Evolutionary conservation across 1,140 invertebrate species (phyloP).

Genomic region (Hycleus phaleratus): DNA sequence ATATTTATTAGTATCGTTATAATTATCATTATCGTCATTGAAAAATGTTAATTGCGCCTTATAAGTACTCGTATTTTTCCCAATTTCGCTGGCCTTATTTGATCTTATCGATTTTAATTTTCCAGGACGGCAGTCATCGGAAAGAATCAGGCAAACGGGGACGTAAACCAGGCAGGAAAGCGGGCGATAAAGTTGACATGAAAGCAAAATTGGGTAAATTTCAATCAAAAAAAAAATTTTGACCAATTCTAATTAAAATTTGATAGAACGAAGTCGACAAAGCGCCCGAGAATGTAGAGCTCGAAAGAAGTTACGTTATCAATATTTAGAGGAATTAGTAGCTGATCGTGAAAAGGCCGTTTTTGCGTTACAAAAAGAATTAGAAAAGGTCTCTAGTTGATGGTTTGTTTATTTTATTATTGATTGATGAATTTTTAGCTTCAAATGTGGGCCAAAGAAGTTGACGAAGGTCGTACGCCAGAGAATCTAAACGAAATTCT

Average conservation of each 20-base stretch:
- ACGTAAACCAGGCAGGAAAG: slow-evolving; percentile 79
- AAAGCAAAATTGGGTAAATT: slow-evolving; percentile 80
- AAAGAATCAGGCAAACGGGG: slow-evolving; percentile 79
- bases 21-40: no score
- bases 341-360: slow-evolving; percentile 91
- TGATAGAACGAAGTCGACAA: slow-evolving; percentile 86
- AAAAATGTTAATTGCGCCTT: no score
- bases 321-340: slow-evolving; percentile 95
- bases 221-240: neutral
- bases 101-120: slow-evolving; percentile 7
- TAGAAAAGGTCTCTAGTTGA: slow-evolving; percentile 66
- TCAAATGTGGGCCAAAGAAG: slow-evolving; percentile 67
- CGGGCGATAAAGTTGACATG: slow-evolving; percentile 84
- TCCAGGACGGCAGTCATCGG: slow-evolving; percentile 52
- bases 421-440: slow-evolving; percentile 53
- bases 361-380: slow-evolving; percentile 76
- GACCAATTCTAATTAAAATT: neutral
- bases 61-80: no score
- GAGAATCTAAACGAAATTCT: slow-evolving; percentile 39
- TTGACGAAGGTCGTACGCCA: slow-evolving; percentile 69
- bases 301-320: slow-evolving; percentile 92
- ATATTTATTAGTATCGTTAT: no score
- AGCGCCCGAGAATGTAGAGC: slow-evolving; percentile 95
- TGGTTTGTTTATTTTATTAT: neutral
- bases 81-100: no score